Conservation (phyloP, 2,113 vertebrate species). For the Albula glossodonta region DNA sequence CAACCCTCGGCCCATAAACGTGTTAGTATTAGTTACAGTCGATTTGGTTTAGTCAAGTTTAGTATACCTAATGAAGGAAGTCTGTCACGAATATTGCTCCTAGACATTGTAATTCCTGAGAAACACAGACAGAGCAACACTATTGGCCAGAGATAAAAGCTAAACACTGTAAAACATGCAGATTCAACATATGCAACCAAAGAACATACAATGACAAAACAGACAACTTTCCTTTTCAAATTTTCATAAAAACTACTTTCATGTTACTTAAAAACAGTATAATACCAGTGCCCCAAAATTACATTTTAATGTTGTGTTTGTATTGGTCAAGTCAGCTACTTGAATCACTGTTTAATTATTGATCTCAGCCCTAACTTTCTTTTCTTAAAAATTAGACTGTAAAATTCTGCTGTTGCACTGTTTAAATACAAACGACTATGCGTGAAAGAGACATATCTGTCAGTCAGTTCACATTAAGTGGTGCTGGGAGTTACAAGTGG, state of each 20-base stretch:
- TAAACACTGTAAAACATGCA: not conserved
- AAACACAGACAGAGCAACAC: slow-evolving; percentile 35
- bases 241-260: not conserved
- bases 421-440: too few species aligned
- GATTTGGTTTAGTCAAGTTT: slow-evolving; percentile 39
- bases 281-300: not conserved
- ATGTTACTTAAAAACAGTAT: not conserved
- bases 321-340: not conserved
- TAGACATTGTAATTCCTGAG: slow-evolving; percentile 47
- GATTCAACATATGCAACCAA: not conserved
- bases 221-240: not conserved
- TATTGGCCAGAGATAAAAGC: not conserved
- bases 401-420: too few species aligned
- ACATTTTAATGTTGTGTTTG: not conserved
- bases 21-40: slow-evolving; percentile 2
- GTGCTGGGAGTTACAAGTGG: not conserved
- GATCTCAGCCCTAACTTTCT: too few species aligned
- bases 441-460: not conserved
- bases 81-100: slow-evolving; percentile 57
- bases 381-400: too few species aligned
- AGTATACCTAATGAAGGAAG: slow-evolving; percentile 61
- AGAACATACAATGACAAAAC: not conserved
- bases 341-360: not conserved
- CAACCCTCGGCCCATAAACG: not conserved
- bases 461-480: not conserved